phyloP scores from a whole-genome alignment of 2,888 invertebrate genomes.

The Cataglyphis altisquamis region DNA sequence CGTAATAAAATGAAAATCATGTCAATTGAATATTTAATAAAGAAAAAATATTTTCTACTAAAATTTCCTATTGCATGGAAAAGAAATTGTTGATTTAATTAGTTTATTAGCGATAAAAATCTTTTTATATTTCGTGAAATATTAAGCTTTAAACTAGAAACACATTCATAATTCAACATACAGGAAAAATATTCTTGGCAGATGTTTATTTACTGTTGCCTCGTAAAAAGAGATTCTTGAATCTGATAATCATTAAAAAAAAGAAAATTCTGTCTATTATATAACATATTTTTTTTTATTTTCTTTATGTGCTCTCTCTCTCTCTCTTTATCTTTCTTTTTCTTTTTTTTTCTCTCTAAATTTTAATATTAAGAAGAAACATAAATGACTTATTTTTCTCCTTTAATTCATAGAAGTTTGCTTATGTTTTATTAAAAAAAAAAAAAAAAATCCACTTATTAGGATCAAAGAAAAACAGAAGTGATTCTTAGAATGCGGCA shows the following conservation, averaged over 20 bases:
- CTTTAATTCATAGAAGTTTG: background rate
- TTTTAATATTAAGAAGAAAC: background rate
- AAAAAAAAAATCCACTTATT: background rate
- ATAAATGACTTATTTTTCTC: background rate
- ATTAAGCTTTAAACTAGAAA: background rate
- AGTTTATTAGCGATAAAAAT: background rate
- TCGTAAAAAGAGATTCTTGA: background rate
- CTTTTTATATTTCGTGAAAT: background rate
- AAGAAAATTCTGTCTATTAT: background rate
- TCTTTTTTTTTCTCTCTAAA: background rate
- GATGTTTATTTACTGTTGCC: background rate
- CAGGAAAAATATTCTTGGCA: background rate
- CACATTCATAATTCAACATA: background rate
- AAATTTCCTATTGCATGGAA: background rate
- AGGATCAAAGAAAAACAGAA: background rate
- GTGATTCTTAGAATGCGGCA: constrained; percentile 12
- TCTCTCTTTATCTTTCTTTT: background rate
- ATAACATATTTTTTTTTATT: background rate
- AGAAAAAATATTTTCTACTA: background rate
- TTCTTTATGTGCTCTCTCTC: background rate
- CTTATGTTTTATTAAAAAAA: background rate
- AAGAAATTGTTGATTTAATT: background rate
- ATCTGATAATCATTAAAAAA: background rate
- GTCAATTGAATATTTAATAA: background rate
- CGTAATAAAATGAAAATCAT: background rate